A percentile compares a stretch with the other conserved stretches of the same genome.
Conservation (phyloP, 1,140 invertebrate species). For the Antheraea mylitta region DNA sequence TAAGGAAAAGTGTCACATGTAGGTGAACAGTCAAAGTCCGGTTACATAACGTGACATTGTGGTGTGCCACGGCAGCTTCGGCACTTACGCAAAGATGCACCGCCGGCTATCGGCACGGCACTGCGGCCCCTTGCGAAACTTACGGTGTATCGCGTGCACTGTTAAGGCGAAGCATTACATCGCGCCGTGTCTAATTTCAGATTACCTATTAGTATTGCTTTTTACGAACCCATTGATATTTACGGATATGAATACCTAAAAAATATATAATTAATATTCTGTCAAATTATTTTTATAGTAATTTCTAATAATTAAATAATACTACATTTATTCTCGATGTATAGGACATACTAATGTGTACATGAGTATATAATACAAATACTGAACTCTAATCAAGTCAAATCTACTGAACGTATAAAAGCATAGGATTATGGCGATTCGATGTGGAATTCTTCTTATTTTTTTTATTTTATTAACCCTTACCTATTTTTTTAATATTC, state of each 20-base stretch:
- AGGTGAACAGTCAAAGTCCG: not conserved
- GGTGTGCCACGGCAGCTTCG: not conserved
- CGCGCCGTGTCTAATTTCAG: slow-evolving; percentile 6
- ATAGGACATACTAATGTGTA: too few species aligned
- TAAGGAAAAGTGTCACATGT: slow-evolving; percentile 1
- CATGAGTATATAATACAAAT: too few species aligned
- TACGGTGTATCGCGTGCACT: slow-evolving; percentile 25
- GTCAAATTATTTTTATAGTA: too few species aligned
- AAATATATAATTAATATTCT: not conserved
- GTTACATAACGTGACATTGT: slow-evolving; percentile 4
- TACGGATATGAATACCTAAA: not conserved
- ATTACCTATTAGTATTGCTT: slow-evolving; percentile 1
- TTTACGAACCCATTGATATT: not conserved
- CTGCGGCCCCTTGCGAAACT: slow-evolving; percentile 43
- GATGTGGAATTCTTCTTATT: too few species aligned
- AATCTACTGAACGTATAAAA: too few species aligned
- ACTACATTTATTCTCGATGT: not conserved
- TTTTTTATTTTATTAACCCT: too few species aligned
- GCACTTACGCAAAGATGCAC: slow-evolving; percentile 60
- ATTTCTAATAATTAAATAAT: too few species aligned
- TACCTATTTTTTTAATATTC: too few species aligned
- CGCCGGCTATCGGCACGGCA: slow-evolving; percentile 8
- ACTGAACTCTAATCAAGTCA: too few species aligned
- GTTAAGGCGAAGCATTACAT: slow-evolving; percentile 22
- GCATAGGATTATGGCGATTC: too few species aligned